These are phyloP conservation scores for Riparia riparia DNA, from an alignment of 2,113 vertebrate species.

Conservation along the genomic window DNA sequence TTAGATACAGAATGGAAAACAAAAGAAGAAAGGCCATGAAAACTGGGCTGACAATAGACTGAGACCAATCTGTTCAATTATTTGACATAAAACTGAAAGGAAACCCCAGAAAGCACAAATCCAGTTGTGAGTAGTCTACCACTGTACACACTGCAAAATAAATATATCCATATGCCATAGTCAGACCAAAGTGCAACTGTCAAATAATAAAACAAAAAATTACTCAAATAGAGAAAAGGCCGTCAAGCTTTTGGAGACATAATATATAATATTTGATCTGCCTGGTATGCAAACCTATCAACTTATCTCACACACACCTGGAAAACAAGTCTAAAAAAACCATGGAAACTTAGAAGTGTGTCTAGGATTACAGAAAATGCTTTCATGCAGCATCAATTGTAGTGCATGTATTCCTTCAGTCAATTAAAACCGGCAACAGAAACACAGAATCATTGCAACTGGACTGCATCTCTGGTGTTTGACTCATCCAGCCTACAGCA, in stretches of 20 bases:
- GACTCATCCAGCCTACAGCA: background rate
- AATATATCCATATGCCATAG: background rate
- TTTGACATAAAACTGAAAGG: background rate
- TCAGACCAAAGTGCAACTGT: background rate
- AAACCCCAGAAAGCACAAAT: background rate
- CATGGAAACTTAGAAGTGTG: background rate
- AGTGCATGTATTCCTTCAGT: background rate
- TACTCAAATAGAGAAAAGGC: background rate
- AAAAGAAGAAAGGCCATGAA: background rate
- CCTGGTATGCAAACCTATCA: background rate
- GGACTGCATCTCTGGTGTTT: background rate
- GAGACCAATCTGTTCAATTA: background rate
- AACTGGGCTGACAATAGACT: background rate
- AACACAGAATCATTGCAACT: background rate
- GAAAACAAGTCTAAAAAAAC: background rate
- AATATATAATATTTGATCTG: background rate
- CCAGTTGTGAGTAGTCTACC: background rate
- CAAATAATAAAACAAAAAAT: background rate
- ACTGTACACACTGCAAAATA: background rate
- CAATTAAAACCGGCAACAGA: background rate
- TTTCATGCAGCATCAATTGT: background rate
- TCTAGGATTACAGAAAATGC: background rate
- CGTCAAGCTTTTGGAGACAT: background rate
- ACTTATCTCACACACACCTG: background rate
- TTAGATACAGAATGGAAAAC: background rate